Base-by-base conservation (phyloP, 2,113 vertebrate genomes). In the Cranoglanis bouderius region DNA sequence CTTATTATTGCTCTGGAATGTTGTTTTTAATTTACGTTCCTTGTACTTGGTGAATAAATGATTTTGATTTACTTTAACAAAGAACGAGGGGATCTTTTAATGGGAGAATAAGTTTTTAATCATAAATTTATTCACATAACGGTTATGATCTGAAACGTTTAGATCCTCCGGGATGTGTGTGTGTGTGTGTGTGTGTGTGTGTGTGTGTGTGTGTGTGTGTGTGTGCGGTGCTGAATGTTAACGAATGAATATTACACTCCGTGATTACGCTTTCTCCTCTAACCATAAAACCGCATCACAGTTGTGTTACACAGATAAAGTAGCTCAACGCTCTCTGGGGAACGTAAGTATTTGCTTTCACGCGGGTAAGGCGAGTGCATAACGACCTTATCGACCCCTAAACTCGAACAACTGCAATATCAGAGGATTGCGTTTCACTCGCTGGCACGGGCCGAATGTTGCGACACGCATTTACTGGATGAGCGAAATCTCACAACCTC, bases 401-500 rank as follows among this genome's bases (percentile, higher is more conserved):
- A 8, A 61, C 35, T 61, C 19, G 51, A 84, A 88, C 40, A 51
- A 83, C 53, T 74, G 55, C 29, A 40, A 67, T 87, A 82, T 86
- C 87, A 70, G 18, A 43, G 35, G 59, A 1, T 86, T 81, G 16
- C 55, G 51, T 77, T 63, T 75, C 55, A 24, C 14, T 16, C 43
- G 53, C 82, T 14, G 82, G 81, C 18, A 16, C 57, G 7, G 13
- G 21, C 13, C 12, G 35, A 51, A 53, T 80, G 57, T 84, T 84
- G 59, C 70, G 49, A 78, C 87, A 80, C 51, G 49, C 85, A 40
- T 77, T 63, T 86, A 80, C 86, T 32, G 86, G 75, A 87, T 38
- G 53, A 84, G 46, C 61, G 65, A 85, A 91, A 87, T 74, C 72
- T 89, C 85, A 63, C 87, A 91, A 89, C 51, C 83, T 89, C 82